phyloP scores from a whole-genome alignment of 2,113 vertebrate genomes.

The Lepisosteus oculatus region DNA sequence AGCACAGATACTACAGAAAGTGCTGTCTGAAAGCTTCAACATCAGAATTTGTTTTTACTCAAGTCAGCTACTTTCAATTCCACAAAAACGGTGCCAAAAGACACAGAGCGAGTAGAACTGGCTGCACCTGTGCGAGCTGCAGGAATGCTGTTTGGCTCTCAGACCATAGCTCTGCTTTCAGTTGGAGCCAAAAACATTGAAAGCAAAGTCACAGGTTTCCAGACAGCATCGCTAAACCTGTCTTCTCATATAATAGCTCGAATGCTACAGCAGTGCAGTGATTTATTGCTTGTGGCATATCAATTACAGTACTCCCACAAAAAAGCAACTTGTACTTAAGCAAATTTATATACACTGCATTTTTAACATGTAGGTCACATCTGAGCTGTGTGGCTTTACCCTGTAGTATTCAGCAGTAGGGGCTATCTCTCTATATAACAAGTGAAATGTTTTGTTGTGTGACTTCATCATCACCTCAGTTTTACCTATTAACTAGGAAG shows the following conservation, averaged over 20 bases:
- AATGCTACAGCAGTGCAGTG: conserved; percentile 36
- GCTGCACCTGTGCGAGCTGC: not conserved
- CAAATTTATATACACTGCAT: not conserved
- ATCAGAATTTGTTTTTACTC: too few species aligned
- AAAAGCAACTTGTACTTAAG: conserved; percentile 24
- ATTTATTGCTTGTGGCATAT: conserved; percentile 49
- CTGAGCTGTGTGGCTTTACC: too few species aligned
- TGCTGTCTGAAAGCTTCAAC: too few species aligned
- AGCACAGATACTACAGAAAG: too few species aligned
- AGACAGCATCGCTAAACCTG: conserved; percentile 53
- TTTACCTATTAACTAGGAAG: too few species aligned
- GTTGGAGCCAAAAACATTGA: conserved; percentile 10
- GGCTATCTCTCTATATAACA: too few species aligned
- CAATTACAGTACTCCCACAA: conserved; percentile 40
- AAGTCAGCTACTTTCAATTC: too few species aligned
- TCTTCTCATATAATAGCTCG: conserved; percentile 44
- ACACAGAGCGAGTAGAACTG: not conserved
- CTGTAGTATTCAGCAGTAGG: too few species aligned
- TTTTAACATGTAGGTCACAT: too few species aligned
- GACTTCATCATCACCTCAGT: too few species aligned
- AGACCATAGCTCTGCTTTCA: not conserved
- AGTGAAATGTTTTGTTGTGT: too few species aligned
- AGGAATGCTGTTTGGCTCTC: not conserved
- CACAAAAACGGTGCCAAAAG: too few species aligned
- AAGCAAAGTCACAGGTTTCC: conserved; percentile 24